Evolutionary conservation across 1,140 invertebrate genomes (phyloP), one percentile per base, ranked within the genome.

Genomic region (Telenomus remus): DNA sequence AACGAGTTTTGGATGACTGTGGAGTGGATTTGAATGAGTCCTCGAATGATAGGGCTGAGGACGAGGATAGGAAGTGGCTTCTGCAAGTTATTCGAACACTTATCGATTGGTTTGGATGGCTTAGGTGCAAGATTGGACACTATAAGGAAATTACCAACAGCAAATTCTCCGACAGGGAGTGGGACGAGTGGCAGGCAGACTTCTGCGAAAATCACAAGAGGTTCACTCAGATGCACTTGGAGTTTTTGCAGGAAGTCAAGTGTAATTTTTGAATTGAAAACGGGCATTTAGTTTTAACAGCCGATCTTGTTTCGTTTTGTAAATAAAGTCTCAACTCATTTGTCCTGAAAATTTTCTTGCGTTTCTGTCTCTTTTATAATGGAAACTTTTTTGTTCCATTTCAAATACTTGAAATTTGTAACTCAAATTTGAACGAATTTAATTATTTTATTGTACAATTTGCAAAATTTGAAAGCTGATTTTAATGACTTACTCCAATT

Each of bases 31-130:
- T 81, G 63, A 70, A 81, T 8, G 68, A 79, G 19, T 27, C 6
- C 19, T 27, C 2, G 19, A n/a, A n/a, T 27, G 19, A 6, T 27
- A 6, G 19, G 19, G 19, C 6, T 6, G 0, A 50, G 80, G 34
- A 72, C 82, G 12, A 44, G 1, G 79, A 84, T 9, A 11, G 50
- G 0, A 48, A 78, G 8, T 85, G 83, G 84, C 42, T 85, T 0
- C n/a, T 44, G 6, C 13, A 76, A 1, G 19, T 80, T n/a, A n/a
- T 0, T 72, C 73, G 5, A 60, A 43, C 61, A 6, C 78, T 81
- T 7, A 48, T 75, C 7, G 14, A 76, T 37, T 85, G 83, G 83
- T 57, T 63, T 0, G 13, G 14, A 6, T 86, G 84, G 84, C 68
- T 85, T 10, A 56, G 73, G 0, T 66, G 54, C 1, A 72, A 80